Evolutionary conservation across 2,797 vertebrate genomes (phyloP), one percentile per base, ranked within the genome.

Genomic region (Semotilus atromaculatus): DNA sequence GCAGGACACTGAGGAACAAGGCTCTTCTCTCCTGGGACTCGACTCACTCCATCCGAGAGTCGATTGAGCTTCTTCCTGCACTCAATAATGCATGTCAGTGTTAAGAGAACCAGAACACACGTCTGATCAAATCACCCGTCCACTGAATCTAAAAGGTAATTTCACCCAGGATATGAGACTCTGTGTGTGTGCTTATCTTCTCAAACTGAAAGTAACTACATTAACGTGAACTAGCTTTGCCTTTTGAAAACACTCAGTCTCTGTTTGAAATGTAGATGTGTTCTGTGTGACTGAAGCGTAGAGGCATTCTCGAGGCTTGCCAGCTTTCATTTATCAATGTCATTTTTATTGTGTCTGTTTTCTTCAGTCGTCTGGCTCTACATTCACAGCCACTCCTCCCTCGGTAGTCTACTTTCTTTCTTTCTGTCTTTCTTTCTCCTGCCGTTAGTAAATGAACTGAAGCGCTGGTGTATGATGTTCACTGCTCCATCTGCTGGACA

Each of bases 11-110:
- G 71, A 81, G 64, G 18, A 45, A 34, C 34, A 8, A n/a, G 29
- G 21, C 58, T 87, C 73, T 85, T 82, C 58, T 82, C 87, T 77
- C 87, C 82, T 43, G 74, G 68, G 82, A 78, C 23, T 62, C 55
- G 36, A 88, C 72, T 81, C 51, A 80, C 68, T 79, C 70, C 88
- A 90, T 91, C 90, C 86, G 86, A 88, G 88, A 51, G 80, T 85
- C 29, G 78, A 64, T 66, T 70, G 88, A 81, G 87, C 89, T 87
- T 87, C 90, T 86, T 90, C 87, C 85, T 88, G 82, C 71, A 83
- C 89, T 94, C 89, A 95, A 95, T 95, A 93, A 95, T 95, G 89
- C 82, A 94, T 92, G 90, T 80, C 86, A 79, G 80, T 81, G 55
- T 89, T 72, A 85, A 90, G 87, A 83, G 85, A 89, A 90, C 87